Base-by-base conservation (phyloP, 2,888 invertebrate species). In the Acanthosepion esculentum region DNA sequence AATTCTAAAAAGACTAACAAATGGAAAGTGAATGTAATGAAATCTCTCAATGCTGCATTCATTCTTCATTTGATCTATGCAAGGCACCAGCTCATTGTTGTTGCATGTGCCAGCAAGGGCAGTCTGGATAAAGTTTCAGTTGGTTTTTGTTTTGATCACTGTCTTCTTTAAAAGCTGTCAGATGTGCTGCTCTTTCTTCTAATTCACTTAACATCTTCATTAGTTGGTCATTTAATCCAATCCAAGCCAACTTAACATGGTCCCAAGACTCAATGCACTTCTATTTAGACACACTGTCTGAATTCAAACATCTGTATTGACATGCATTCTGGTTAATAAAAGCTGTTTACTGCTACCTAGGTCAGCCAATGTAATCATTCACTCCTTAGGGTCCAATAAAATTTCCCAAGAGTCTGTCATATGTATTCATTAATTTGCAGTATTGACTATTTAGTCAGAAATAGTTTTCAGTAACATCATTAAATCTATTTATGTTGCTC, bases 111-210 rank as follows among this genome's bases (percentile, higher is more conserved):
- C 78, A n/a, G 29, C n/a, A 78, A 78, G 78, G n/a, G 78, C 78
- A 78, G 78, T n/a, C 78, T 29, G 78, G 78, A 78, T 78, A 78
- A 78, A n/a, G 78, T 78, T 78, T 78, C 78, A 78, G n/a, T 78
- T 78, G 29, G 78, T 78, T 78, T 78, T 78, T 78, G 78, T 78
- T 78, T 78, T n/a, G 78, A 29, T 78, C 78, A 78, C 78, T 78
- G 78, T 78, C 78, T 78, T 78, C 78, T 78, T 78, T 78, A 78
- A 78, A 78, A 78, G 78, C 78, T 78, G 78, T 78, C 78, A 78
- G 78, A 29, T 78, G 78, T n/a, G 78, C 78, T n/a, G 78, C 78
- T 78, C 78, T 78, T 78, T 78, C 29, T 29, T 78, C n/a, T 78
- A 78, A 78, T 78, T 78, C 78, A 78, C 29, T 78, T 78, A 78